phyloP scores from a whole-genome alignment of 1,140 invertebrate genomes.

The Delia radicum region DNA sequence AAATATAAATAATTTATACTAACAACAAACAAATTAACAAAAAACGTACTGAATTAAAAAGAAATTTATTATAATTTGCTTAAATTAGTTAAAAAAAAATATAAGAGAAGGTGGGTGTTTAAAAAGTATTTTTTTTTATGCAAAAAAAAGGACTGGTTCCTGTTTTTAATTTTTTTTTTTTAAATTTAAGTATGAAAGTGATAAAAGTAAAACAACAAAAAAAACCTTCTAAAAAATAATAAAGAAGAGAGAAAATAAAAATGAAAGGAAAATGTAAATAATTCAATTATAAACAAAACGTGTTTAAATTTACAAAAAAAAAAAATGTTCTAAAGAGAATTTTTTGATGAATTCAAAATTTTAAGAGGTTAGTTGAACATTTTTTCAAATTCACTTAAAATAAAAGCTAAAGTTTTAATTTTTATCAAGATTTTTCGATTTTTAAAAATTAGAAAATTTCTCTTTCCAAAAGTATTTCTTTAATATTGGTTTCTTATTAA shows the following conservation, averaged over 20 bases:
- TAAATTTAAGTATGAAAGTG: background rate
- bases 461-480: too few relatives aligned
- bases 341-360: background rate
- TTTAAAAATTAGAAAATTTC: too few relatives aligned
- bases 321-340: background rate
- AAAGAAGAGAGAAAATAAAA: background rate
- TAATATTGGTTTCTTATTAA: too few relatives aligned
- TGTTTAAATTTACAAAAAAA: background rate
- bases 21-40: constrained; percentile 18
- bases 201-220: background rate
- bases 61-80: background rate
- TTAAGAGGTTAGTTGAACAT: background rate
- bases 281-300: background rate
- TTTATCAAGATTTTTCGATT: too few relatives aligned
- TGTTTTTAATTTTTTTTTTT: constrained; percentile 26
- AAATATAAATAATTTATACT: constrained; percentile 14
- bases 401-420: too few relatives aligned
- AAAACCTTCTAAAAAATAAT: background rate
- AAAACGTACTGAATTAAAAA: constrained; percentile 18
- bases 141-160: constrained; percentile 52
- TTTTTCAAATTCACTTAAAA: too few relatives aligned
- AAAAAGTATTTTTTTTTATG: constrained; percentile 7
- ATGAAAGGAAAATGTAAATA: constrained; percentile 12
- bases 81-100: background rate
- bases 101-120: background rate